Conservation (phyloP, 2,888 invertebrate genomes). For the Platypus cylindrus region DNA sequence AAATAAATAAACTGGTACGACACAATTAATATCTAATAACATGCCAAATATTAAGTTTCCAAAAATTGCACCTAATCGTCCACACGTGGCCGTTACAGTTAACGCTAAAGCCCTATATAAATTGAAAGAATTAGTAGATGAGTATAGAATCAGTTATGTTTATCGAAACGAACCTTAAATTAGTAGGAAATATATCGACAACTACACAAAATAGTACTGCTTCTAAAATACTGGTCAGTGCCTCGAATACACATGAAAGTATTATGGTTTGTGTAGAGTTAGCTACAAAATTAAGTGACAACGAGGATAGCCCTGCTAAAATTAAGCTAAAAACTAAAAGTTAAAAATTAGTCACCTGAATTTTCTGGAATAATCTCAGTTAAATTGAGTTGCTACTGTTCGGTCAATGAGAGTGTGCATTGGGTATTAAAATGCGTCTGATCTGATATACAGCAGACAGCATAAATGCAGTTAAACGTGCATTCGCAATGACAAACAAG, state of each 20-base stretch:
- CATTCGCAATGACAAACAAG: too few relatives aligned
- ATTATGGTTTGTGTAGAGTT: conserved; percentile 41
- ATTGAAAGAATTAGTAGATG: conserved; percentile 1
- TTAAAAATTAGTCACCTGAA: too few relatives aligned
- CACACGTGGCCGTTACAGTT: conserved; percentile 46
- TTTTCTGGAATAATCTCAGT: too few relatives aligned
- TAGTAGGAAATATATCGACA: conserved; percentile 41
- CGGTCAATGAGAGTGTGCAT: too few relatives aligned
- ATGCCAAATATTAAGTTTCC: conserved; percentile 47
- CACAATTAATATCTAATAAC: conserved; percentile 43
- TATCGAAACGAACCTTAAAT: conserved; percentile 20
- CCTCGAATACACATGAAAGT: conserved; percentile 46
- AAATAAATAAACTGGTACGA: conserved; percentile 46
- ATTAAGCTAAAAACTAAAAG: conserved; percentile 43
- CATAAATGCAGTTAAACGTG: too few relatives aligned
- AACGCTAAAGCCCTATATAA: conserved; percentile 43
- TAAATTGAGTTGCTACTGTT: too few relatives aligned
- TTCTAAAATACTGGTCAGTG: conserved; percentile 47
- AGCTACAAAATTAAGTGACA: conserved; percentile 43
- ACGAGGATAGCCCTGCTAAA: conserved; percentile 41
- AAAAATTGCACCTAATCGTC: conserved; percentile 45
- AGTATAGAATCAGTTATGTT: neutral
- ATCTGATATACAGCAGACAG: too few relatives aligned
- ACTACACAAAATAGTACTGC: conserved; percentile 48
- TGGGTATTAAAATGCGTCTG: too few relatives aligned